Conservation (phyloP, 2,113 vertebrate genomes). For the Conger conger region DNA sequence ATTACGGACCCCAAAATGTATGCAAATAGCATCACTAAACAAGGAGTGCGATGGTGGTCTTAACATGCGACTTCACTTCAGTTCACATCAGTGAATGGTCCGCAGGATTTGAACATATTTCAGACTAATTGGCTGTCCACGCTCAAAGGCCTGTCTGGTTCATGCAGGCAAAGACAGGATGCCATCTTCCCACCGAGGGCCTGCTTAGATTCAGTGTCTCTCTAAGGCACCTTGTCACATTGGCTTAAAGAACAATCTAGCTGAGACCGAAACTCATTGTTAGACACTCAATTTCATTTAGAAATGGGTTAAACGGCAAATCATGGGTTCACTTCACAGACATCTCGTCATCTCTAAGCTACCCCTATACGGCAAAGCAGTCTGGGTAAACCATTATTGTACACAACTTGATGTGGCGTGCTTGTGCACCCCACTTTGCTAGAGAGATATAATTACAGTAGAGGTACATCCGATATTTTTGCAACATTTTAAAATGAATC, state of each 20-base stretch:
- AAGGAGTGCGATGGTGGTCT: constrained; percentile 21
- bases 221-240: constrained; percentile 52
- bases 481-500: background rate
- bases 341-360: background rate
- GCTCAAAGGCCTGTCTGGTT: constrained; percentile 42
- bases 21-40: constrained; percentile 46
- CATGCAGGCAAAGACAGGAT: constrained; percentile 22
- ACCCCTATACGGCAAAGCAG: background rate
- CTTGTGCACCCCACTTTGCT: background rate
- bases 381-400: background rate
- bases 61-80: constrained; percentile 55
- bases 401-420: background rate
- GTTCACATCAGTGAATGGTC: constrained; percentile 48
- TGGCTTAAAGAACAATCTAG: constrained; percentile 38
- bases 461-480: background rate
- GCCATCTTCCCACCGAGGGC: constrained; percentile 30
- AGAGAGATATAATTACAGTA: background rate
- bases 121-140: constrained; percentile 46
- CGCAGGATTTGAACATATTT: constrained; percentile 31
- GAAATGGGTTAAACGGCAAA: constrained; percentile 38
- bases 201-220: constrained; percentile 37
- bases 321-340: background rate
- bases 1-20: constrained; percentile 42
- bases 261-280: background rate
- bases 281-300: background rate